Percentiles rank a stretch among this genome's conserved stretches.
Evolutionary conservation across 1,140 invertebrate genomes (phyloP).

Genomic region (Achatina immaculata): DNA sequence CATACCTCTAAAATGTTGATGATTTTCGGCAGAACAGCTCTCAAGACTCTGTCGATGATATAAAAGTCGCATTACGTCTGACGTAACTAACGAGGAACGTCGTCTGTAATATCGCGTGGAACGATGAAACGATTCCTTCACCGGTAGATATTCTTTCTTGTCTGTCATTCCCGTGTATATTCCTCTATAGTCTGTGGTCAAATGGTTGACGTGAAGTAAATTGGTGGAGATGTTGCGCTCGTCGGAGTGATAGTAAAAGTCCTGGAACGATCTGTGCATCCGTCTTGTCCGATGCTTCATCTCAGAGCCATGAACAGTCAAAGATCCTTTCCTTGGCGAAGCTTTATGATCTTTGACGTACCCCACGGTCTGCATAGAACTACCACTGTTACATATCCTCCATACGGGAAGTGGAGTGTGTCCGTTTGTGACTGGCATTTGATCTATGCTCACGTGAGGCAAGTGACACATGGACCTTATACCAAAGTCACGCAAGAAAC

Average conservation of each 20-base stretch:
- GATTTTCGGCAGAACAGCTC: conserved; percentile 13
- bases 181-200: conserved; percentile 29
- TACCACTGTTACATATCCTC: neutral
- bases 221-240: neutral
- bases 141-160: conserved; percentile 45
- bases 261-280: conserved; percentile 32
- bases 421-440: neutral
- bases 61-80: conserved; percentile 12
- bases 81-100: conserved; percentile 57
- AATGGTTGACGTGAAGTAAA: conserved; percentile 27
- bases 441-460: conserved; percentile 33
- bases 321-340: conserved; percentile 30
- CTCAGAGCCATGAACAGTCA: conserved; percentile 23
- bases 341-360: conserved; percentile 35
- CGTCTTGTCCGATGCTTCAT: neutral
- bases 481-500: conserved; percentile 44
- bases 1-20: conserved; percentile 9
- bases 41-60: neutral
- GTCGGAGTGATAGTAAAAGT: conserved; percentile 24
- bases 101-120: conserved; percentile 56
- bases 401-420: neutral
- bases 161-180: conserved; percentile 39
- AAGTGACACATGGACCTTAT: conserved; percentile 38
- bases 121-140: conserved; percentile 41
- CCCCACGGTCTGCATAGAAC: neutral